Conservation (phyloP, 2,888 invertebrate genomes). For the Lutraria lutraria region DNA sequence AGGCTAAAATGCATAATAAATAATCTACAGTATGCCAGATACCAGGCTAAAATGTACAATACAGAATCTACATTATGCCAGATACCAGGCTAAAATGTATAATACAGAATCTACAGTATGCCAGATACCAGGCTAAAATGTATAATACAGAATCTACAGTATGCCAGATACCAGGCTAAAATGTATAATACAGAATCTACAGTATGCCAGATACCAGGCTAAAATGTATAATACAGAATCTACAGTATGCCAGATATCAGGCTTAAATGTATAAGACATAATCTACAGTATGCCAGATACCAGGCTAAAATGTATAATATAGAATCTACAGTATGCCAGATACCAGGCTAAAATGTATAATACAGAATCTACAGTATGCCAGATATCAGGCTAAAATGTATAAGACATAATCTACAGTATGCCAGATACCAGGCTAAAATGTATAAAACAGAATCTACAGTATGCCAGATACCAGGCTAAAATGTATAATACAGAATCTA, state of each 20-base stretch:
- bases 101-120: constrained; percentile 80
- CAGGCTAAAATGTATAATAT: constrained; percentile 82
- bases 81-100: constrained; percentile 82
- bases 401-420: constrained; percentile 80
- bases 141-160: constrained; percentile 81
- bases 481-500: constrained; percentile 77
- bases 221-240: constrained; percentile 73
- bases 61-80: constrained; percentile 82
- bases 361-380: constrained; percentile 81
- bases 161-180: constrained; percentile 83
- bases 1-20: constrained; percentile 82
- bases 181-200: constrained; percentile 78
- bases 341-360: constrained; percentile 82
- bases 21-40: constrained; percentile 82
- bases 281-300: constrained; percentile 83
- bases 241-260: constrained; percentile 83
- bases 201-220: constrained; percentile 84
- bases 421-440: constrained; percentile 83
- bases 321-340: constrained; percentile 82
- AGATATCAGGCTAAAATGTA: constrained; percentile 83
- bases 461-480: constrained; percentile 84
- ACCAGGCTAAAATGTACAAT: constrained; percentile 82
- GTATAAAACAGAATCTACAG: constrained; percentile 80
- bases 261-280: constrained; percentile 80
- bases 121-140: constrained; percentile 83